Conservation (phyloP, 2,113 vertebrate genomes). For the Haliaeetus leucogaster region DNA sequence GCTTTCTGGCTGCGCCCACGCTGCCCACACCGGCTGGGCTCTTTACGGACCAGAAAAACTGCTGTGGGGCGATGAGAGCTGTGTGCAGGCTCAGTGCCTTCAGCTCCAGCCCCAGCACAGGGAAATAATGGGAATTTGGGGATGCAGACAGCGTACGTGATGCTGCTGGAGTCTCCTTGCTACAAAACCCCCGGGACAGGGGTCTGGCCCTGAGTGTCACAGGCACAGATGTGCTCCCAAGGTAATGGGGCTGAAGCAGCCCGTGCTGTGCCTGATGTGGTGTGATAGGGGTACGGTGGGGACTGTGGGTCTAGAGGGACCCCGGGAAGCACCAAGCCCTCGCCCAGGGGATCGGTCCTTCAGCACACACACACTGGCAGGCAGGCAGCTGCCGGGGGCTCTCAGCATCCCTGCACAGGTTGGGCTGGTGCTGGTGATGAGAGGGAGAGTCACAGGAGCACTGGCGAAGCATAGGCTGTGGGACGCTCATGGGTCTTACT, state of each 20-base stretch:
- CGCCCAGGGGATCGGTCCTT: rapidly evolving
- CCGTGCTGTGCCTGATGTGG: rapidly evolving
- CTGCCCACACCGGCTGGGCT: background rate
- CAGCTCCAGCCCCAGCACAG: rapidly evolving
- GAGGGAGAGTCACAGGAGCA: background rate
- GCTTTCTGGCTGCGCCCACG: background rate
- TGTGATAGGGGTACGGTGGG: background rate
- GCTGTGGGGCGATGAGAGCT: background rate
- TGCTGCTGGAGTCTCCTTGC: background rate
- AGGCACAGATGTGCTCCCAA: rapidly evolving
- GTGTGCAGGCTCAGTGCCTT: rapidly evolving
- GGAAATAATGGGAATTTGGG: background rate
- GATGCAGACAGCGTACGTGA: rapidly evolving
- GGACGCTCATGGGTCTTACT: background rate
- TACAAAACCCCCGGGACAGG: background rate
- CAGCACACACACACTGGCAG: background rate
- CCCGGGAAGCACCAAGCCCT: rapidly evolving
- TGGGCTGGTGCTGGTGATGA: rapidly evolving
- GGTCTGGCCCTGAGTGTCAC: rapidly evolving
- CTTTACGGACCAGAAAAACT: background rate
- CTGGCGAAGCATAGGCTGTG: rapidly evolving
- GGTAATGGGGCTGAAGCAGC: background rate
- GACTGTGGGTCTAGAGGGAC: background rate
- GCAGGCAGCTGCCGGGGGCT: background rate
- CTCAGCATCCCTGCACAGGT: background rate